Base-by-base conservation (phyloP, 2,797 vertebrate genomes). In the Gymnocypris eckloni region DNA sequence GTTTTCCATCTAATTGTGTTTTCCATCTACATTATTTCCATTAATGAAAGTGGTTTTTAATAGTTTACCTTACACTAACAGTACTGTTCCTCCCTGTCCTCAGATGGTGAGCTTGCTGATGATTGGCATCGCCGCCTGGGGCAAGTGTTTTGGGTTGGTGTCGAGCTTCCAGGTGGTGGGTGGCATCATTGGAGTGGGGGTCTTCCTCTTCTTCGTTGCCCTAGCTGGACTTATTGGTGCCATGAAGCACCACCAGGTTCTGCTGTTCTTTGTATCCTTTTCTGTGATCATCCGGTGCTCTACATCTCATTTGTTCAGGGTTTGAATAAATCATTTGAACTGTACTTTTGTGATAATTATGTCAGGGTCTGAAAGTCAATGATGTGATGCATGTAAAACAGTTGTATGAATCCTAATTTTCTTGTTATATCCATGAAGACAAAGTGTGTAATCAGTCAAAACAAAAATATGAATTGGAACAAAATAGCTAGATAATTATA, bases 221-320 rank as follows among this genome's bases (percentile, higher is more conserved):
- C 88, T 97, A 16, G 96, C 96, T 0, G 97, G 97, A 50, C 91
- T 97, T 84, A 96, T 97, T 2, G 97, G 97, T n/a, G 96, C 97
- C 0, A 94, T 97, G 56, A 97, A 96, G 88, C 97, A 97, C 90
- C 97, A 97, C 82, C 97, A 97, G 90, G 96, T 97, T 72, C 88
- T 97, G 88, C 94, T 97, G 0, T 97, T 97, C 93, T 97, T 97
- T 90, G 97, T 97, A 97, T 97, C 97, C 96, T 97, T 94, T 90
- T 45, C 73, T 33, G 8, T 2, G 3, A 37, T 71, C 67, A 16
- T 37, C 4, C n/a, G 22, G 13, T 83, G 11, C 6, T 15, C 59
- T 56, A 20, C 16, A 28, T 7, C 16, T 64, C n/a, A 54, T 59
- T 45, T 82, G 54, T 76, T 11, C 12, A 11, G 12, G 59, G 12